phyloP scores from a whole-genome alignment of 2,888 invertebrate species.

The Gastrophysa polygoni region DNA sequence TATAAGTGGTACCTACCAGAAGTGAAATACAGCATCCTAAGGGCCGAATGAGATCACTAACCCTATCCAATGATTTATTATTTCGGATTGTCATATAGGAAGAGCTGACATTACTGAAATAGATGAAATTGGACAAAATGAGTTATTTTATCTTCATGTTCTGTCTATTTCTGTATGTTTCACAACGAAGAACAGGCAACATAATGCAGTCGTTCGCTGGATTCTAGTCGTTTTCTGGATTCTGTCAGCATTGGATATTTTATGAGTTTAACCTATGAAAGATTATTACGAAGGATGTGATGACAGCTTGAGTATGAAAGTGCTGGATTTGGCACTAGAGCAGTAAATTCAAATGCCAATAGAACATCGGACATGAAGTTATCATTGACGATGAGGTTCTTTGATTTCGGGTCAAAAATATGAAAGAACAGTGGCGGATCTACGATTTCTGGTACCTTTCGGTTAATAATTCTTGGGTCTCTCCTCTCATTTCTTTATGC shows the following conservation, averaged over 20 bases:
- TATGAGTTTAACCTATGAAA: background rate
- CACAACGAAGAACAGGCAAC: background rate
- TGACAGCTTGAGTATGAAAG: background rate
- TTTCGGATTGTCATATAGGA: no score
- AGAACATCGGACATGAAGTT: background rate
- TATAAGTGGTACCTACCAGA: no score
- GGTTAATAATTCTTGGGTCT: no score
- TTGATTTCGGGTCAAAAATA: no score
- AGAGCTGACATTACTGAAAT: background rate
- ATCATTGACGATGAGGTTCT: no score
- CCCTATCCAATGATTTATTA: no score
- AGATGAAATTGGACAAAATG: constrained; percentile 1
- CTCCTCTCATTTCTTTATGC: no score
- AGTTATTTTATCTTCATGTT: constrained; percentile 2
- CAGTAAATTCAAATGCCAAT: background rate
- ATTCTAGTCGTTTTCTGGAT: constrained; percentile 2
- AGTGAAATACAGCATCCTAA: no score
- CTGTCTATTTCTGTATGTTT: constrained; percentile 8
- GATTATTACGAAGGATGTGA: background rate
- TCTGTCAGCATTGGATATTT: background rate
- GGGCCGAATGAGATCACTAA: no score
- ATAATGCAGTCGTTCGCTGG: background rate
- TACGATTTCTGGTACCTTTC: no score
- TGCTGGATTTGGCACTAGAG: background rate
- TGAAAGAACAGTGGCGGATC: no score